Percentiles rank a stretch among this genome's conserved stretches.
Evolutionary conservation across 2,888 invertebrate genomes (phyloP).

Genomic region (Euproctis similis): DNA sequence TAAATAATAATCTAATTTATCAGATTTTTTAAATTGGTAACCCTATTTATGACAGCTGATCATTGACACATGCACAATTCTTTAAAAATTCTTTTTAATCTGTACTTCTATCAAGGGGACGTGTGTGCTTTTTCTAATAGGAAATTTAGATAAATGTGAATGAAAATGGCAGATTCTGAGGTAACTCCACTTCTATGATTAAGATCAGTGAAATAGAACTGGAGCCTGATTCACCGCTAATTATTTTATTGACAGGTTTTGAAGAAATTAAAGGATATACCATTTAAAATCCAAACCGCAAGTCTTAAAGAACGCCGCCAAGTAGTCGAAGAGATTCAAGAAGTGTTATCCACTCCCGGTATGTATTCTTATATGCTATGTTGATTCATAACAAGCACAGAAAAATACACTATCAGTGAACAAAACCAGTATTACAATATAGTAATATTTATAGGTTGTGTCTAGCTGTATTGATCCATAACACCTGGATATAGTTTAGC

Average conservation of each 20-base stretch:
- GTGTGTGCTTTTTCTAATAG: conserved; percentile 41
- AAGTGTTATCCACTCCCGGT: conserved; percentile 85
- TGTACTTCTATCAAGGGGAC: conserved; percentile 34
- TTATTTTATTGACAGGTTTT: conserved; percentile 68
- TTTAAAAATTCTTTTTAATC: conserved; percentile 23
- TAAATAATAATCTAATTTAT: no score
- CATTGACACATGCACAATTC: not conserved
- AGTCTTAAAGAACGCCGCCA: conserved; percentile 82
- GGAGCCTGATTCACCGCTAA: conserved; percentile 11
- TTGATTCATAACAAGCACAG: conserved; percentile 5
- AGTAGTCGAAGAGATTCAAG: conserved; percentile 80
- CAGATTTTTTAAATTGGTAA: conserved; percentile 8
- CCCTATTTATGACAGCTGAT: conserved; percentile 18
- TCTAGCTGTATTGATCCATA: conserved; percentile 30
- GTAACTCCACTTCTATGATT: conserved; percentile 46
- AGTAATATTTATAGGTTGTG: conserved; percentile 20
- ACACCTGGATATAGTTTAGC: conserved; percentile 16
- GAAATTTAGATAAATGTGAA: conserved; percentile 40
- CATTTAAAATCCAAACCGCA: conserved; percentile 82
- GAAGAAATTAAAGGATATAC: conserved; percentile 83
- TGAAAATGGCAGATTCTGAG: conserved; percentile 82
- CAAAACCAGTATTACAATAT: not conserved
- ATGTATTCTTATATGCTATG: conserved; percentile 6
- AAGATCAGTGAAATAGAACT: conserved; percentile 5
- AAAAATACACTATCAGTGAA: conserved; percentile 1